phyloP scores from a whole-genome alignment of 2,888 invertebrate genomes.

The Brachypterus glaber region DNA sequence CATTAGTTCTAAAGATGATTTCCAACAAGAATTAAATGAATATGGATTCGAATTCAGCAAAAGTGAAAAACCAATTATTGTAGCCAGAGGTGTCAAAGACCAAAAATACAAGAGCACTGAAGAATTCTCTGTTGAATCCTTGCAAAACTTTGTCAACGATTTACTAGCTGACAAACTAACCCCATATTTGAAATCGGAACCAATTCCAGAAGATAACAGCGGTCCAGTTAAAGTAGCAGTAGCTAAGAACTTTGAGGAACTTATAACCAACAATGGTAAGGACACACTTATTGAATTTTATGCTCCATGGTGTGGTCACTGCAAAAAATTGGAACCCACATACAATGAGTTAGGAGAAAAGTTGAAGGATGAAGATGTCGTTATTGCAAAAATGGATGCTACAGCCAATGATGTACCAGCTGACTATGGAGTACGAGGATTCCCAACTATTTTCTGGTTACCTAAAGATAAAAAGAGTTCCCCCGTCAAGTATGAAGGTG shows the following conservation, averaged over 20 bases:
- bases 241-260: slow-evolving; percentile 92
- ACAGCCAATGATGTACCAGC: slow-evolving; percentile 96
- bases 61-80: slow-evolving; percentile 82
- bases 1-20: slow-evolving; percentile 85
- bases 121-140: slow-evolving; percentile 81
- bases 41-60: slow-evolving; percentile 81
- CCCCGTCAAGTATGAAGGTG: slow-evolving; percentile 86
- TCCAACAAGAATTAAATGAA: slow-evolving; percentile 89
- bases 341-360: slow-evolving; percentile 90
- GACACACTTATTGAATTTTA: slow-evolving; percentile 98
- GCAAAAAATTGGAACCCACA: slow-evolving; percentile 88
- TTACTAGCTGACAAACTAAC: slow-evolving; percentile 74
- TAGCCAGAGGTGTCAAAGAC: slow-evolving; percentile 72
- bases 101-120: slow-evolving; percentile 84
- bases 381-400: slow-evolving; percentile 96
- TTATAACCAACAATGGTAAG: slow-evolving; percentile 81
- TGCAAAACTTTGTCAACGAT: slow-evolving; percentile 77
- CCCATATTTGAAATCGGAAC: slow-evolving; percentile 91
- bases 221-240: slow-evolving; percentile 84
- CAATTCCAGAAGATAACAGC: slow-evolving; percentile 76
- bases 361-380: slow-evolving; percentile 63
- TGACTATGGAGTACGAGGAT: slow-evolving; percentile 85
- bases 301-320: slow-evolving; percentile 99
- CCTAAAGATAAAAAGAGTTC: slow-evolving; percentile 70
- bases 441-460: slow-evolving; percentile 96